A percentile compares a stretch with the other conserved stretches of the same genome.
These are phyloP conservation scores for Elgaria multicarinata DNA, from an alignment of 2,113 vertebrate genomes.

Conservation along the genomic window DNA sequence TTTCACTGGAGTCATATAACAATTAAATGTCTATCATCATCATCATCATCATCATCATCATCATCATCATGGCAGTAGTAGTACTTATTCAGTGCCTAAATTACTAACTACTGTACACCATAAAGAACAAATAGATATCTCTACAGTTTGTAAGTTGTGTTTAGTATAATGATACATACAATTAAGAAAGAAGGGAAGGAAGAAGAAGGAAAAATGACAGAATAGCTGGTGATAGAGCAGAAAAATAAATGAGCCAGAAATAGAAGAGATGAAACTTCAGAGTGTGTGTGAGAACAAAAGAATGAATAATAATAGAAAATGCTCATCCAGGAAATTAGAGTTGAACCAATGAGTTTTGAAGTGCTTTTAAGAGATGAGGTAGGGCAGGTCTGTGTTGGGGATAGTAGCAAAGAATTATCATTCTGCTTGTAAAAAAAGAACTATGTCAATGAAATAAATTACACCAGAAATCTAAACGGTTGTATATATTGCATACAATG, in stretches of 20 bases:
- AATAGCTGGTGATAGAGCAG: neutral
- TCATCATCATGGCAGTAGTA: neutral
- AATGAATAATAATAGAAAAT: conserved; percentile 11
- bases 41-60: neutral
- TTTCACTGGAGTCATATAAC: neutral
- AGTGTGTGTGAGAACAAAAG: neutral
- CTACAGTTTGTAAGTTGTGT: neutral
- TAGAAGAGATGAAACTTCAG: neutral
- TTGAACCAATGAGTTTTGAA: neutral
- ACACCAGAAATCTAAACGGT: neutral
- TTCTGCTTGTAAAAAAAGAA: neutral
- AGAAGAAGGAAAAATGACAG: neutral
- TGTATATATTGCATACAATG: neutral
- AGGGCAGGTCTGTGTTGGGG: neutral
- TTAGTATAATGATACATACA: neutral
- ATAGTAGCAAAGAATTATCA: neutral
- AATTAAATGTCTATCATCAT: neutral
- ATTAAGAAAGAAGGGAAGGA: neutral
- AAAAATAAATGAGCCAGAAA: neutral
- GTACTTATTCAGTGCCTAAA: neutral
- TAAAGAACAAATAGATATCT: conserved; percentile 6
- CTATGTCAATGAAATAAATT: neutral
- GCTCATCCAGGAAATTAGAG: neutral
- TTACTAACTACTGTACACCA: neutral
- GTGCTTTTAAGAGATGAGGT: neutral